These are phyloP conservation scores for Enteromius argenteus DNA, from an alignment of 2,797 vertebrate genomes.

Conservation along the genomic window DNA sequence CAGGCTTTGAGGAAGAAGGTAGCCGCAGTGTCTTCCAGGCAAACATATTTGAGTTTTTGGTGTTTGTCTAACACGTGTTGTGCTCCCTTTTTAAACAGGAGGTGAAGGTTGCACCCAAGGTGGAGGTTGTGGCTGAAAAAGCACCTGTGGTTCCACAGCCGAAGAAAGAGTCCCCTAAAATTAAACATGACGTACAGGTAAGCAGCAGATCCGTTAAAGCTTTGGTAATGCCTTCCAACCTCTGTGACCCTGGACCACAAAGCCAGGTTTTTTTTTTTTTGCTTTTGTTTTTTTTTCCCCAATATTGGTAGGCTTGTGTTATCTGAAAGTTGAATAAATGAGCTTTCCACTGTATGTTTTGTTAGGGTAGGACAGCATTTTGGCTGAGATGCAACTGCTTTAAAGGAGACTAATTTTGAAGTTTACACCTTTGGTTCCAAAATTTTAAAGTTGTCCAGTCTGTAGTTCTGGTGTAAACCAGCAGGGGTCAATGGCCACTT, in stretches of 20 bases:
- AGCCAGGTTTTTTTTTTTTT: too few relatives aligned
- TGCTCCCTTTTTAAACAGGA: slow-evolving; percentile 55
- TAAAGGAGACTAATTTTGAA: too few relatives aligned
- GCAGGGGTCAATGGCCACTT: background rate
- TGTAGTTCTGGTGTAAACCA: background rate
- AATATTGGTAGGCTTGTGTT: too few relatives aligned
- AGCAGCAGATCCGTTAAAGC: background rate
- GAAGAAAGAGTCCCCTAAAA: slow-evolving; percentile 51
- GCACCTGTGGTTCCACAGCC: slow-evolving; percentile 46
- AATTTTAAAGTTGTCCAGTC: too few relatives aligned
- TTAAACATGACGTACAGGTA: slow-evolving; percentile 65
- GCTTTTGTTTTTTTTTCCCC: too few relatives aligned
- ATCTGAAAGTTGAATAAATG: background rate
- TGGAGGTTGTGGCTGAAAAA: slow-evolving; percentile 67
- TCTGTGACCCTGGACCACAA: too few relatives aligned
- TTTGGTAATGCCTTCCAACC: background rate
- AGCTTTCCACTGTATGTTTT: too few relatives aligned
- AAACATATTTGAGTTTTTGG: fast-evolving
- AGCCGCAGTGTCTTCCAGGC: background rate
- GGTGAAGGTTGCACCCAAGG: slow-evolving; percentile 63
- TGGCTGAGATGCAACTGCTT: too few relatives aligned
- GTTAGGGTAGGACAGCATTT: too few relatives aligned
- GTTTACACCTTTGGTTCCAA: too few relatives aligned
- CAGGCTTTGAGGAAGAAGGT: slow-evolving; percentile 79
- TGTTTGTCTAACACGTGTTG: background rate